Conservation (phyloP, 2,797 vertebrate genomes). For the Echeneis naucrates region DNA sequence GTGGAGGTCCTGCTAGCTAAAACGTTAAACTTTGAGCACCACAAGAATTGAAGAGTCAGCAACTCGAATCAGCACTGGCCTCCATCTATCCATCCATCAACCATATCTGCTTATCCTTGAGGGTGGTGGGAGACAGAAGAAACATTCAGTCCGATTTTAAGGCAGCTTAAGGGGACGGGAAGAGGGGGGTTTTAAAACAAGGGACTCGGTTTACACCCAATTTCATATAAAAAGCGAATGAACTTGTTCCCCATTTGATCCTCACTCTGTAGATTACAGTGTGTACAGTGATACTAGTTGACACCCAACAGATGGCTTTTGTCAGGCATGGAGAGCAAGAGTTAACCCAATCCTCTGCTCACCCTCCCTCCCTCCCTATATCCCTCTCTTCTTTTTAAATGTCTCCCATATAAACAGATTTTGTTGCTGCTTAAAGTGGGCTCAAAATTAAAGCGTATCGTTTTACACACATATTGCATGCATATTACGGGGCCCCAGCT, state of each 20-base stretch:
- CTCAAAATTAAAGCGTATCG: constrained; percentile 98
- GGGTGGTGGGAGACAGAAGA: not conserved
- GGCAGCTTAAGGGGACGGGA: not conserved
- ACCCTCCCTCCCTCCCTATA: constrained; percentile 70
- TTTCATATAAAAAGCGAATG: not conserved
- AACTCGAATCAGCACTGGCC: not conserved
- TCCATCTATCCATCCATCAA: not conserved
- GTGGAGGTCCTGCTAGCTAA: not conserved
- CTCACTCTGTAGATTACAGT: constrained; percentile 40
- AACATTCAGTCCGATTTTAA: not conserved
- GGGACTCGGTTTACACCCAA: not conserved
- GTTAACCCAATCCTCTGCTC: constrained; percentile 84
- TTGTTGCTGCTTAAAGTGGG: constrained; percentile 97
- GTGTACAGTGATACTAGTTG: constrained; percentile 53
- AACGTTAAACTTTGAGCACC: not conserved
- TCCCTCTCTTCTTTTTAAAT: constrained; percentile 81
- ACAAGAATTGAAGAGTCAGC: not conserved
- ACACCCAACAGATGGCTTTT: constrained; percentile 84
- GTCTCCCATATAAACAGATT: constrained; percentile 89
- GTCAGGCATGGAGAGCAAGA: constrained; percentile 81
- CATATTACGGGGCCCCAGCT: constrained; percentile 99
- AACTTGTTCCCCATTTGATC: constrained; percentile 19
- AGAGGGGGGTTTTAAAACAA: not conserved
- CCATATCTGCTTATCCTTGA: not conserved
- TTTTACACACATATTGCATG: constrained; percentile 99